Conservation (phyloP, 2,113 vertebrate species). For the Burhinus bistriatus region DNA sequence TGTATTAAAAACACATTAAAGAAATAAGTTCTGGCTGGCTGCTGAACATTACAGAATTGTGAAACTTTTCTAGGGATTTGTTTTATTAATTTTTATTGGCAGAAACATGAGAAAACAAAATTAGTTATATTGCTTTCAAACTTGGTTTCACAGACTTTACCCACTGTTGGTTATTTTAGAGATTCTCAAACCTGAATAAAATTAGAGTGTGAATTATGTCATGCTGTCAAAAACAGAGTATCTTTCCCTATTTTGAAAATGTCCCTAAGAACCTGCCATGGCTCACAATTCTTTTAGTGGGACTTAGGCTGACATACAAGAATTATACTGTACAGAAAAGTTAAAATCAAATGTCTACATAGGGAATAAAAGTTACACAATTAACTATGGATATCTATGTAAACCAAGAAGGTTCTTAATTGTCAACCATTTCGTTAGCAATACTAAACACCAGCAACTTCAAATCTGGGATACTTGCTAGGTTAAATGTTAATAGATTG, state of each 20-base stretch:
- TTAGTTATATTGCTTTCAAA: not conserved
- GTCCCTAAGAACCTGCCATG: not conserved
- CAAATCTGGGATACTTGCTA: not conserved
- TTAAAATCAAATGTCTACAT: not conserved
- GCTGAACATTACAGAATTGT: not conserved
- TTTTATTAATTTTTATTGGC: conserved; percentile 15
- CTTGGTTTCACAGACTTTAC: conserved; percentile 28
- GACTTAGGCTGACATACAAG: not conserved
- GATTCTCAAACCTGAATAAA: conserved; percentile 21
- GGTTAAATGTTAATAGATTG: not conserved
- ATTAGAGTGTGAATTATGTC: conserved; percentile 54
- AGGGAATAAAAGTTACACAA: not conserved
- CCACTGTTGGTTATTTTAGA: conserved; percentile 43
- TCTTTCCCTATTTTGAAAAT: conserved; percentile 25
- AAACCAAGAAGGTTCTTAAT: not conserved
- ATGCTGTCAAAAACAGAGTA: conserved; percentile 19
- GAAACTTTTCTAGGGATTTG: not conserved
- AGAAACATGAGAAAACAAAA: not conserved
- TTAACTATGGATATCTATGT: not conserved
- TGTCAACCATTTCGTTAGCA: not conserved
- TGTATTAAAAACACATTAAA: not conserved
- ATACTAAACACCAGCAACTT: not conserved
- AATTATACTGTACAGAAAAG: not conserved
- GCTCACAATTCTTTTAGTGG: not conserved
- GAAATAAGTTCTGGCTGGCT: not conserved